Evolutionary conservation across 1,140 invertebrate species (phyloP), one percentile per base, ranked within the genome.

Genomic region (Zaprionus nigranus): DNA sequence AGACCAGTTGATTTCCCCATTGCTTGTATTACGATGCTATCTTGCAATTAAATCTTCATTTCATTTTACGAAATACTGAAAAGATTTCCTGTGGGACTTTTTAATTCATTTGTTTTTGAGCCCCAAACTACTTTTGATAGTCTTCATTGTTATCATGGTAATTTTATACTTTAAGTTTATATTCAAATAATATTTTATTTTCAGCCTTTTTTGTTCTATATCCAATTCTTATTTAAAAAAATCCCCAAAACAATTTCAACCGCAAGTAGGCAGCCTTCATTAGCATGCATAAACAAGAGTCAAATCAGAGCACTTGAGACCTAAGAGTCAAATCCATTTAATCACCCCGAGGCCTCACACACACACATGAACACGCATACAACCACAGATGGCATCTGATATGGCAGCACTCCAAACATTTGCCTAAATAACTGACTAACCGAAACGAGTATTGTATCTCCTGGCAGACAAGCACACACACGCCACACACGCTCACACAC

Each of bases 281-380:
- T 79, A 77, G 58, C 68, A 67, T 67, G 71, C 56, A 59, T 49
- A 53, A 67, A 62, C 56, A 73, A 85, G 70, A 61, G 56, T 67
- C 62, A 49, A 61, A 82, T 75, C 72, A 58, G 38, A 56, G 66
- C 46, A 15, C 36, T 17, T 69, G 59, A 51, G 28, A 51, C 51
- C 66, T 68, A 43, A 63, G 58, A 85, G 75, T 82, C 76, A 87
- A 82, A 86, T 87, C 80, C 72, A 70, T 86, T 86, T 82, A 86
- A 86, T 86, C 79, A 82, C 74, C 76, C 40, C 28, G 9, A 68
- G 49, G 57, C 57, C 58, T 54, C 56, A 67, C 64, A 67, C 62
- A 63, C 51, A 53, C 30, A 28, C 24, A 38, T 20, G 24, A 6
- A 24, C 9, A 56, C 20, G 13, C 34, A 43, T 34, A 15, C 59